Base-by-base conservation (phyloP, 2,797 vertebrate species). In the Poeciliopsis paucimaculata region DNA sequence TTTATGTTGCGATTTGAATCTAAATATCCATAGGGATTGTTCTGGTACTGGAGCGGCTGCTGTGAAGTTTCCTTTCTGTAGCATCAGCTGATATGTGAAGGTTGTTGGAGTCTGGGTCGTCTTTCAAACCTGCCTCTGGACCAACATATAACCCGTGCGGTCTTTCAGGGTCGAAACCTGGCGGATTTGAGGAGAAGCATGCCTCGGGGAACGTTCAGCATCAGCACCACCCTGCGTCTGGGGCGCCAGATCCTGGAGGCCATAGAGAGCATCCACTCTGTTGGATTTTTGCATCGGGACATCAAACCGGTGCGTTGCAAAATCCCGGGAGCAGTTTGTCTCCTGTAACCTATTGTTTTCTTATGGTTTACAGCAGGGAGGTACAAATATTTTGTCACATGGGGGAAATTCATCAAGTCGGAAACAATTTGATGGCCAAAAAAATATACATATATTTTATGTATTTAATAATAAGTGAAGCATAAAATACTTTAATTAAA, bases 221-320 rank as follows among this genome's bases (percentile, higher is more conserved):
- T 99, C 88, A 98, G 98, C 91, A 99, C 97, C 86, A 99, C 97
- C 34, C 96, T 99, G 87, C 95, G 98, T 26, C 96, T 99, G 75
- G 98, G 98, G 11, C 96, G 95, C 41, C 98, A 99, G 95, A 99
- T 99, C 88, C 94, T 99, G 93, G 97, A 99, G 79, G 97, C 98
- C 84, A 98, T 99, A 75, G 98, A 99, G 93, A 99, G 98, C 94
- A 99, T 99, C 91, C 98, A 99, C 94, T 98, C 97, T 2, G 98
- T 99, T 36, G 98, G 98, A 84, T 99, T 99, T 90, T 94, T 99
- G 92, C 98, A 99, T 84, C 95, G 98, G 26, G 98, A 99, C 93
- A 99, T 99, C 93, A 99, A 99, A 95, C 98, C 98, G 55, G 98
- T 99, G 92, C 94, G 97, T 83, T 71, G 36, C 72, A 31, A 9